Conservation (phyloP, 1,140 invertebrate species). For the Bradynema listronoti region DNA sequence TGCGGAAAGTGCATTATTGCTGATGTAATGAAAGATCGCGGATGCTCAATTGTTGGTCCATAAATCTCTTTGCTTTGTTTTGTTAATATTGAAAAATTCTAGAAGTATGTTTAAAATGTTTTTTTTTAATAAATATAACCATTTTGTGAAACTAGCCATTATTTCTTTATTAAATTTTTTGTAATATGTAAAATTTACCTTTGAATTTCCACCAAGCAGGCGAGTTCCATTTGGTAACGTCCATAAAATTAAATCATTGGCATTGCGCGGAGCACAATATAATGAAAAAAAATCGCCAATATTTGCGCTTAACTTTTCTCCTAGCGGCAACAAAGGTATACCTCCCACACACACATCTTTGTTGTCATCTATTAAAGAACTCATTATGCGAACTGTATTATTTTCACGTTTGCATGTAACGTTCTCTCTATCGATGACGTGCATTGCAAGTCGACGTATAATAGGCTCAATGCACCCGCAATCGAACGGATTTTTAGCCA, state of each 20-base stretch:
- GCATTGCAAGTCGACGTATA: constrained; percentile 15
- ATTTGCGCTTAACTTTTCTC: constrained; percentile 25
- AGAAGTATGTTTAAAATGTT: too few relatives aligned
- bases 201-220: constrained; percentile 13
- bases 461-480: constrained; percentile 31
- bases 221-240: constrained; percentile 27
- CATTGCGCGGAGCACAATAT: constrained; percentile 24
- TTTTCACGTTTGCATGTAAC: constrained; percentile 20
- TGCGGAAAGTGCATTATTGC: too few relatives aligned
- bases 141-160: too few relatives aligned
- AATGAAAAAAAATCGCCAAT: constrained; percentile 38
- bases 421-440: constrained; percentile 16
- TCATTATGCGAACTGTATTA: not conserved
- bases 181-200: constrained; percentile 23
- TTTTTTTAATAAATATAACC: too few relatives aligned
- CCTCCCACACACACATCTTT: not conserved
- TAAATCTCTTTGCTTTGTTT: too few relatives aligned
- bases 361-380: not conserved
- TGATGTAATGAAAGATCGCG: too few relatives aligned
- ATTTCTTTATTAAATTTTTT: too few relatives aligned
- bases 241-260: constrained; percentile 10
- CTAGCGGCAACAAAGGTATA: constrained; percentile 31
- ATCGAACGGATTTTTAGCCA: constrained; percentile 32
- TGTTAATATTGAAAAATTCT: too few relatives aligned
- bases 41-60: too few relatives aligned